Base-by-base conservation (phyloP, 2,797 vertebrate species). In the Gouania willdenowi region DNA sequence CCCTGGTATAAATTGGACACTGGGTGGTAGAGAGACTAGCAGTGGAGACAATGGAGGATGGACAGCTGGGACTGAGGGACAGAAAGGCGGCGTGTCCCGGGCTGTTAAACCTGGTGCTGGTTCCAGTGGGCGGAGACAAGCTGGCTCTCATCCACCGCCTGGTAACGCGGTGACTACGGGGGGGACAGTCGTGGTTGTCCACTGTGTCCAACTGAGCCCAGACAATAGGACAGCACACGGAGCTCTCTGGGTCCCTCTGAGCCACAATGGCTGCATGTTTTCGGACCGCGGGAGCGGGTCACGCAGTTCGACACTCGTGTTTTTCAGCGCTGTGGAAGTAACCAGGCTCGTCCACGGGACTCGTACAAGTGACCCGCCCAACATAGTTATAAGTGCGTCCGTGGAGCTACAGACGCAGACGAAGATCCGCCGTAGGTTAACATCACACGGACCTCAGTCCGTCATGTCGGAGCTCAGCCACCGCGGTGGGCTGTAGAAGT, bases 91-190 rank as follows among this genome's bases (percentile, higher is more conserved):
- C 42, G 40, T 60, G 61, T 51, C 66, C 71, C 56, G 43, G 66
- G 32, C 27, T 42, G 50, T 60, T 42, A 34, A 82, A 76, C 82
- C 86, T 80, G 84, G 81, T 77, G 72, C 66, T 41, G 71, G 75
- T 82, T 61, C 51, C 15, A 28, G 59, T 80, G 84, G 86, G 87
- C 82, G 87, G 85, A 75, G 85, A 80, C 84, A 79, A 75, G 44
- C 54, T 22, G 2, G 42, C 57, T 64, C 49, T 24, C 72, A 72
- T 79, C 76, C 45, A 62, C 1, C 24, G 37, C 29, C 43, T 48
- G 62, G 9, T 7, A 8, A 66, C n/a, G 60, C 66, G 17, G 64
- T 55, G 43, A 13, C 30, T 7, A n/a, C 2, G 35, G 34, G 17
- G 29, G 50, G 29, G 28, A 38, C 41, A 19, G 68, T n/a, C 12